Base-by-base conservation (phyloP, 2,113 vertebrate genomes). In the western clawed frog (Xenopus tropicalis) region DNA sequence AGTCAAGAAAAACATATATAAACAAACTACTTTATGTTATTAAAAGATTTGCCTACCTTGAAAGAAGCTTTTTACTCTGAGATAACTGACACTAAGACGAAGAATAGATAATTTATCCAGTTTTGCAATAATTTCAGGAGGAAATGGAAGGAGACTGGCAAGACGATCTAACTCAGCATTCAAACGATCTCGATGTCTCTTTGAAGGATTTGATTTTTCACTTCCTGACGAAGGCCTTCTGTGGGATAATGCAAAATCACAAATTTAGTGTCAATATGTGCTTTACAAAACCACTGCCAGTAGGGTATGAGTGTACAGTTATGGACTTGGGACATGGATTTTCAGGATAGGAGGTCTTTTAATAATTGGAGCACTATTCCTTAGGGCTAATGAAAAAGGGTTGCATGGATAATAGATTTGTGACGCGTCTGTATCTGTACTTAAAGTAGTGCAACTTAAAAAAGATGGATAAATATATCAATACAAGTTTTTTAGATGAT, bases 51-150 rank as follows among this genome's bases (percentile, higher is more conserved):
- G 61, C 82, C 83, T 90, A 95, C 97, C 94, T 93, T 95, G 93
- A 85, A 99, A 98, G 92, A 97, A 99, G 82, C 94, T 98, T 86
- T 96, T 98, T 85, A 98, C 94, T 19, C 94, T 88, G 67, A 99
- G 93, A 88, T 98, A 99, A 83, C 96, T 96, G 73, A 99, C 96
- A 0, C 96, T 97, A 0, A 99, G 96, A 11, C 97, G 94, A 79
- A 99, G 82, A 71, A 99, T 93, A 0, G 97, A 99, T 16, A 99
- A 93, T 78, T 99, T 99, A 88, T 99, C 97, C 88, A 99, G 86
- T 86, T 99, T 98, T 0, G 96, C 91, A 83, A 96, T 93, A 78
- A 98, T 86, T 52, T 98, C 96, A 0, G 94, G 92, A 0, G 95
- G 89, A 65, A 99, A 95, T 0, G 97, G 97, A 71, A 99, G 86